These are phyloP conservation scores for Micromesistius poutassou DNA, from an alignment of 2,797 vertebrate species.

Conservation along the genomic window DNA sequence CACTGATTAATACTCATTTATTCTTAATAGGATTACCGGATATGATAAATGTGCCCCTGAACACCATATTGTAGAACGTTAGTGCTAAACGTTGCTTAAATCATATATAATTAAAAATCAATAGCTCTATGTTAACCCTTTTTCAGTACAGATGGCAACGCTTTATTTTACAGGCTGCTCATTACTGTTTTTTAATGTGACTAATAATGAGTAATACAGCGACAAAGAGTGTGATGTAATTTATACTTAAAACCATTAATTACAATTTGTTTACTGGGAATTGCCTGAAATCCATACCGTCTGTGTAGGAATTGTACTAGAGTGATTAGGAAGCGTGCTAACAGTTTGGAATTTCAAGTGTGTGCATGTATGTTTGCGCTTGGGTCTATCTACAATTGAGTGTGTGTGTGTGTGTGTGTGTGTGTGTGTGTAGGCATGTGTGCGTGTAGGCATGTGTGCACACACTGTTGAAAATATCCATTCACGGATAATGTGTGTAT, in stretches of 20 bases:
- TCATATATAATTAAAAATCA: slow-evolving; percentile 41
- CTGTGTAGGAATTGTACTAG: no score
- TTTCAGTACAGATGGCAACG: not conserved
- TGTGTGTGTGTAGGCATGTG: no score
- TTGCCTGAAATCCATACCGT: not conserved
- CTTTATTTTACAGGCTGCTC: not conserved
- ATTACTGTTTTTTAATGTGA: not conserved
- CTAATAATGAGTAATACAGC: not conserved
- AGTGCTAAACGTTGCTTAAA: slow-evolving; percentile 35
- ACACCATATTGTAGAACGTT: slow-evolving; percentile 24
- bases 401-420: no score
- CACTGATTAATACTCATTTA: not conserved
- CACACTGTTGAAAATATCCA: no score
- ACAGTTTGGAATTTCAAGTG: no score
- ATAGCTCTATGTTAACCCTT: slow-evolving; percentile 29
- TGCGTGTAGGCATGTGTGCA: no score
- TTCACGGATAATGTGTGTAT: no score
- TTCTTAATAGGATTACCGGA: slow-evolving; percentile 51
- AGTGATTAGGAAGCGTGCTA: no score
- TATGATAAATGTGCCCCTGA: slow-evolving; percentile 29
- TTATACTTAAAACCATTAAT: not conserved
- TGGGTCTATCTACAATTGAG: no score
- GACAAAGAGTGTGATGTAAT: not conserved
- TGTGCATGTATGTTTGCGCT: no score
- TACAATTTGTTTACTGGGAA: not conserved